Evolutionary conservation across 2,797 vertebrate genomes (phyloP).

Genomic region (Syndactyla subalaris): DNA sequence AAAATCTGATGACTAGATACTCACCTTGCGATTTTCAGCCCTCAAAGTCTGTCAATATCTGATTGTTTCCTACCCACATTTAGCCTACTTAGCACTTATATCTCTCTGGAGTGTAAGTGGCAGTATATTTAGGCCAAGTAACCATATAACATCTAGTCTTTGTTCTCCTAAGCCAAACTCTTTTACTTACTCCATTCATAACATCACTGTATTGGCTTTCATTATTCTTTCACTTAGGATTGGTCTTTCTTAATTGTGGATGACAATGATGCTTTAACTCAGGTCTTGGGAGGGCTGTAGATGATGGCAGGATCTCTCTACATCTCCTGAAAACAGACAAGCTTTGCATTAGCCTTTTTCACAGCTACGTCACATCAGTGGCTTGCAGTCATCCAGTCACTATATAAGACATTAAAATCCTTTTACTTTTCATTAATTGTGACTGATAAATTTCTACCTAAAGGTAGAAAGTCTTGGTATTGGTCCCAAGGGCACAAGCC

Average conservation of each 20-base stretch:
- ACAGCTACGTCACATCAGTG: not conserved
- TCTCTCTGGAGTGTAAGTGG: not conserved
- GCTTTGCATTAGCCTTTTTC: not conserved
- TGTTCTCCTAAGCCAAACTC: not conserved
- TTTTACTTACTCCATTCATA: not conserved
- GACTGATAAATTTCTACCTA: not conserved
- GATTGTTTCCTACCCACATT: not conserved
- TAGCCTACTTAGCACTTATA: not conserved
- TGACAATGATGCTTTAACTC: not conserved
- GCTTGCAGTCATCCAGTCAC: not conserved
- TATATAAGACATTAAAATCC: not conserved
- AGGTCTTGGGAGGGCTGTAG: not conserved
- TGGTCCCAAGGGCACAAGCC: not conserved
- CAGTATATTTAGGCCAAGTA: not conserved
- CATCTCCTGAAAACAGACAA: not conserved
- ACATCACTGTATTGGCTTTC: not conserved
- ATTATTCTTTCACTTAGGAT: not conserved
- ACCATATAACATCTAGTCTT: not conserved
- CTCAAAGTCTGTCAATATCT: not conserved
- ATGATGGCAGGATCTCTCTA: not conserved
- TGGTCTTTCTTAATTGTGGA: not conserved
- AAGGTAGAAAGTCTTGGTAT: not conserved
- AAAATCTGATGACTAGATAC: not conserved
- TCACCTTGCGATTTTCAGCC: not conserved
- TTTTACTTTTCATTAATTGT: constrained; percentile 8